A percentile compares a stretch with the other conserved stretches of the same genome.
phyloP scores from a whole-genome alignment of 2,797 vertebrate species.

The Anguilla anguilla region DNA sequence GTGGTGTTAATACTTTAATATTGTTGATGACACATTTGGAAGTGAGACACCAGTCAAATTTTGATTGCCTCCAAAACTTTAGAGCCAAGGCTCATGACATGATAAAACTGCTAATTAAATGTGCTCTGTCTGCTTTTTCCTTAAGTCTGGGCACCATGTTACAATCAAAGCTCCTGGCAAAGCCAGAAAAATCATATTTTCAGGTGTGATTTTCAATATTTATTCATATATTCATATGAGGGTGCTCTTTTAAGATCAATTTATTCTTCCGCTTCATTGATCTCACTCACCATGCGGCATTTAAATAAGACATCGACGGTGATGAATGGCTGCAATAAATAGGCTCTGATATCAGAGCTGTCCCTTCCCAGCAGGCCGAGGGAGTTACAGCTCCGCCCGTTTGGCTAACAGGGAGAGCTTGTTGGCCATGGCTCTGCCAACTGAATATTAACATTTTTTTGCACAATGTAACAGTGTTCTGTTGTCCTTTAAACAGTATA shows the following conservation, averaged over 20 bases:
- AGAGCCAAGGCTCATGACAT: neutral
- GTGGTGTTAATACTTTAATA: neutral
- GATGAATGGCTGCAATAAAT: slow-evolving; percentile 17
- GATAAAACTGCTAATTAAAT: neutral
- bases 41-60: neutral
- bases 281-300: neutral
- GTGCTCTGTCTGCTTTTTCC: neutral
- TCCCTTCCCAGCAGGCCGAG: neutral
- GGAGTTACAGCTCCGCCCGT: neutral
- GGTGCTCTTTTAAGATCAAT: slow-evolving; percentile 7
- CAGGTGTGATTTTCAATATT: neutral
- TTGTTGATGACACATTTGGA: neutral
- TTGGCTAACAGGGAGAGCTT: neutral
- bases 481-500: neutral
- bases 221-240: slow-evolving; percentile 6
- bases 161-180: neutral
- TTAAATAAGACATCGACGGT: neutral
- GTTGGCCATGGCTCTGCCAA: neutral
- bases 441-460: neutral
- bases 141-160: neutral
- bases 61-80: neutral
- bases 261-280: neutral
- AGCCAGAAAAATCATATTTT: neutral
- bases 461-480: neutral
- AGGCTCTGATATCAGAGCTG: slow-evolving; percentile 14